Conservation (phyloP, 2,888 invertebrate genomes). For the Holacanthella duospinosa region DNA sequence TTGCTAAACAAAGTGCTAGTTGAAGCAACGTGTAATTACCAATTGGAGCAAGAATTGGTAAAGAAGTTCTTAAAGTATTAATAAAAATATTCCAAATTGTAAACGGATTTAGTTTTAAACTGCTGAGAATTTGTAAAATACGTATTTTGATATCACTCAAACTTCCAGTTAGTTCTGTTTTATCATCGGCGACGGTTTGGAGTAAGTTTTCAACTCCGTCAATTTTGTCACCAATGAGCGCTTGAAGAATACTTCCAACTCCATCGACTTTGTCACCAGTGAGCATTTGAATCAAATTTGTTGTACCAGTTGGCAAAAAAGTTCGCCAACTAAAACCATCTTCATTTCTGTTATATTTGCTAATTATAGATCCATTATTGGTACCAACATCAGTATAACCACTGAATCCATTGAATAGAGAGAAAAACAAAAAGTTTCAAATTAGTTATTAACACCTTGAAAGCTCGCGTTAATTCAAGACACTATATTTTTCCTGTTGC, state of each 20-base stretch:
- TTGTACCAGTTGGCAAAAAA: neutral
- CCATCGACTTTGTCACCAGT: neutral
- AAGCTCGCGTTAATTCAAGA: too few species aligned
- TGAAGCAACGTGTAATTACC: slow-evolving; percentile 32
- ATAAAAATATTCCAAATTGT: slow-evolving; percentile 15
- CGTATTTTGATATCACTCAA: neutral
- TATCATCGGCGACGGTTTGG: too few species aligned
- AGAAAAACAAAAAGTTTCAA: too few species aligned
- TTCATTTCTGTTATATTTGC: neutral
- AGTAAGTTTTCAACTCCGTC: too few species aligned
- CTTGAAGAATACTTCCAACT: neutral
- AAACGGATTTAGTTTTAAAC: neutral
- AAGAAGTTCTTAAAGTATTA: slow-evolving; percentile 13
- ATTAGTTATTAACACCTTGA: too few species aligned
- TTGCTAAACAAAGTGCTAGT: slow-evolving; percentile 18
- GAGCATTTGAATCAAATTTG: neutral
- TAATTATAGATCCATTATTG: too few species aligned
- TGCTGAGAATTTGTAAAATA: neutral
- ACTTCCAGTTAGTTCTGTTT: neutral
- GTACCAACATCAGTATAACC: too few species aligned
- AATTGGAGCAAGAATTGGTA: slow-evolving; percentile 17
- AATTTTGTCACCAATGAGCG: neutral
- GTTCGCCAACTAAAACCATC: neutral
- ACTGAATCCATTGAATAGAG: too few species aligned
- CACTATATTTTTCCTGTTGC: too few species aligned